Base-by-base conservation (phyloP, 35 echinoderm and acorn worm genomes). In the Chiridota heheva region DNA sequence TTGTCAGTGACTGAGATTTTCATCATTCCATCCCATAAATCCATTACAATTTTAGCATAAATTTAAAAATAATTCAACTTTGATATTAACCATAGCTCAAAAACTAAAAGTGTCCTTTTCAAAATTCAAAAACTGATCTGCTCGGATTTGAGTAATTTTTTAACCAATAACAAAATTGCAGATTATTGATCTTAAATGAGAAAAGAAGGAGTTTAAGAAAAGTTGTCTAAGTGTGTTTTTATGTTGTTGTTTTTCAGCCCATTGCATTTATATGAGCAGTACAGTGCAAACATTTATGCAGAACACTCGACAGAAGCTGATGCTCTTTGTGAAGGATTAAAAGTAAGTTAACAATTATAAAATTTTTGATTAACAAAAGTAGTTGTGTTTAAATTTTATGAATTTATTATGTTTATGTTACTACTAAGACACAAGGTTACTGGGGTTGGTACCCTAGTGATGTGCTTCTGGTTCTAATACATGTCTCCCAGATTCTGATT, bases 201-300 rank as follows among this genome's bases (percentile, higher is more conserved):
- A 70, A 41, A 36, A 38, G 27, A 17, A 36, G 67, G 44, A n/a
- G 26, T 70, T 5, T 38, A 2, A 13, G 67, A 40, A 13, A 37
- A 36, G n/a, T n/a, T n/a, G n/a, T n/a, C n/a, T n/a, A n/a, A n/a
- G n/a, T 17, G 18, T 36, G 17, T 7, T 67, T 7, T 34, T 32
- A 16, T 66, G 27, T 70, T 70, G 39, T 22, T 28, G 29, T 34
- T 49, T 53, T 30, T 18, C 30, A 63, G 76, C 28, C 20, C 49
- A 6, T 24, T 78, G 34, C 61, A 81, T 33, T 66, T 87, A 20
- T 87, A 80, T 80, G 85, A 79, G 39, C 85, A 87, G 71, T 73
- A 87, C 18, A 87, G 74, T 38, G 46, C 34, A 24, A 87, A 87
- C 62, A 87, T 87, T 16, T 87, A 87, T 81, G 84, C 85, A 51